Evolutionary conservation across 2,888 invertebrate genomes (phyloP).

Genomic region (Falcaria lacertinaria): DNA sequence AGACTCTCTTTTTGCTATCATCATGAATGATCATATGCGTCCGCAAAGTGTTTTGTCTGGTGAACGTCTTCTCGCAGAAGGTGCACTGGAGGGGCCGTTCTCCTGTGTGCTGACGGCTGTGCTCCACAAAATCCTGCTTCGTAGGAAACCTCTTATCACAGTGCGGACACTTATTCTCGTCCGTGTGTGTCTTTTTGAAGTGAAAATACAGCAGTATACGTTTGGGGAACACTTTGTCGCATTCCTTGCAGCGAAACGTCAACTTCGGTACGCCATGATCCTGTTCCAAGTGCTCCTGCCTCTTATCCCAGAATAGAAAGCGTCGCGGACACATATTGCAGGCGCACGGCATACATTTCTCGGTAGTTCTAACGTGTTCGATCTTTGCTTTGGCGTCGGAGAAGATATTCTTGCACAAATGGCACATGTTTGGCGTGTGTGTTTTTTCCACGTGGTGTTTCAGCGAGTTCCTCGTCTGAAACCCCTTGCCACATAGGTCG

Average conservation of each 20-base stretch:
- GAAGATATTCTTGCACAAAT: conserved; percentile 38
- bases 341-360: conserved; percentile 19
- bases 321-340: conserved; percentile 22
- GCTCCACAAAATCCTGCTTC: conserved; percentile 8
- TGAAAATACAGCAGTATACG: conserved; percentile 19
- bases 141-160: conserved; percentile 20
- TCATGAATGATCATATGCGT: conserved; percentile 1
- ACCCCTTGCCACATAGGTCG: conserved; percentile 16
- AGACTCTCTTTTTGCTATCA: not conserved
- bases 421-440: conserved; percentile 28
- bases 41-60: not conserved
- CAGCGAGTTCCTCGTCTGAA: conserved; percentile 4
- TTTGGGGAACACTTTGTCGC: conserved; percentile 18
- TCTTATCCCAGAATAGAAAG: conserved; percentile 18
- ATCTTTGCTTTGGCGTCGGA: conserved; percentile 19
- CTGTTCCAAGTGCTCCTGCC: conserved; percentile 20
- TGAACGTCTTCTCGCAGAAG: not conserved
- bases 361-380: conserved; percentile 19
- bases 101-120: conserved; percentile 11
- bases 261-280: conserved; percentile 20
- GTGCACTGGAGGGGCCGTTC: conserved; percentile 1
- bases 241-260: conserved; percentile 18
- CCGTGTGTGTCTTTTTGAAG: conserved; percentile 20
- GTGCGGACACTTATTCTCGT: conserved; percentile 19
- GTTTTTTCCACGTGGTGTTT: not conserved